These are phyloP conservation scores for Physella acuta DNA, from an alignment of 1,140 invertebrate genomes.

Conservation along the genomic window DNA sequence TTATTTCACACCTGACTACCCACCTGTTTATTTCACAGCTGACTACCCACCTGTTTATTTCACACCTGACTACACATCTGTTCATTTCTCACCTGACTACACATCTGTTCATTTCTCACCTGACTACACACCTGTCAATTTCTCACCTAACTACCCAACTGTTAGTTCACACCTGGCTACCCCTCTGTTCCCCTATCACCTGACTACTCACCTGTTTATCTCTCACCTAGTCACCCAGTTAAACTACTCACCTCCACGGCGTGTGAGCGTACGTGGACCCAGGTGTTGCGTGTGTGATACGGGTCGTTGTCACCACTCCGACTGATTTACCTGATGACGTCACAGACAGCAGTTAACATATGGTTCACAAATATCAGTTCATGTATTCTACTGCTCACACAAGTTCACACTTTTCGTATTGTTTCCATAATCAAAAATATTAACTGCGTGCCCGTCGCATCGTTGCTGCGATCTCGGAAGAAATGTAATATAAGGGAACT, in stretches of 20 bases:
- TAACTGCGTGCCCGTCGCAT: background rate
- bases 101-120: background rate
- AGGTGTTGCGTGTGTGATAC: conserved; percentile 90
- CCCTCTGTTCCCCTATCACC: background rate
- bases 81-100: background rate
- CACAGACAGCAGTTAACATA: too few species aligned
- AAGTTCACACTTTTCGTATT: background rate
- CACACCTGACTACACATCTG: too few species aligned
- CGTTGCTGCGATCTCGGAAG: too few species aligned
- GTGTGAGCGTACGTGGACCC: conserved; percentile 80
- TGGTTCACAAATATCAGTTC: background rate
- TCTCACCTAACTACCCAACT: background rate
- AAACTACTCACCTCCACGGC: conserved; percentile 61
- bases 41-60: too few species aligned
- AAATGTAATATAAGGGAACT: too few species aligned
- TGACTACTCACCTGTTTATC: background rate
- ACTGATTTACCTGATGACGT: conserved; percentile 76
- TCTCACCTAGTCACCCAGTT: too few species aligned
- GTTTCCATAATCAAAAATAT: background rate
- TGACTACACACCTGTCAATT: background rate
- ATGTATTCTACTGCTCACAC: background rate
- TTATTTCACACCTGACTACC: too few species aligned
- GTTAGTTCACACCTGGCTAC: background rate
- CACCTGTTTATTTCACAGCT: too few species aligned
- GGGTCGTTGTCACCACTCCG: conserved; percentile 87